phyloP scores from a whole-genome alignment of 2,797 vertebrate genomes.

The Myotis pilosus region DNA sequence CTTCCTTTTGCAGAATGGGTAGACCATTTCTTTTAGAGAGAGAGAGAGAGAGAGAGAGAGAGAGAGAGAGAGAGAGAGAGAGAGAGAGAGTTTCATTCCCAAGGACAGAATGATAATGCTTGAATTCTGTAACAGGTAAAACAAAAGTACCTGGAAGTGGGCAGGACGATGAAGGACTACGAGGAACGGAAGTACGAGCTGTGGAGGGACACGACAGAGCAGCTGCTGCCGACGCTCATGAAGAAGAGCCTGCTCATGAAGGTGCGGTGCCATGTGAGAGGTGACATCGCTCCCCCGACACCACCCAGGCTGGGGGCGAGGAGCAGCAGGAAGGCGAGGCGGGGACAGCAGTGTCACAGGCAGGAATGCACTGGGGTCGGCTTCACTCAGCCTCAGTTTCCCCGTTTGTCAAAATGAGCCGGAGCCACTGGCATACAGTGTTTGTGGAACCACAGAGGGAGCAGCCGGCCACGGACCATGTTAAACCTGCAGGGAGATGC shows the following conservation, averaged over 20 bases:
- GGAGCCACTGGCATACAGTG: fast-evolving
- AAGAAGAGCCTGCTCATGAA: conserved; percentile 87
- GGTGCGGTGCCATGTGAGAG: background rate
- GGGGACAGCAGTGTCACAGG: fast-evolving
- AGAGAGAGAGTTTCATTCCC: background rate
- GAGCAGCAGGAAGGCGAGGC: background rate
- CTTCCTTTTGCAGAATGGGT: background rate
- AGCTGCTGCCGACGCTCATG: conserved; percentile 85
- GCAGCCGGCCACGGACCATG: background rate
- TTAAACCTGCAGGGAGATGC: background rate
- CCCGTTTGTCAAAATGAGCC: background rate
- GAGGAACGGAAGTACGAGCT: conserved; percentile 84
- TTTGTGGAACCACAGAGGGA: fast-evolving
- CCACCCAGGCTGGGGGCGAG: background rate
- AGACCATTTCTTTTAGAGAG: background rate
- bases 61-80: background rate
- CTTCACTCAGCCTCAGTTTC: background rate
- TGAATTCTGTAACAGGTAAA: conserved; percentile 84
- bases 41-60: background rate
- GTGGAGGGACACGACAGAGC: conserved; percentile 86
- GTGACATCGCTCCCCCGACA: no score
- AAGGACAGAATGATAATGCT: background rate
- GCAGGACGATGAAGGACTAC: conserved; percentile 86
- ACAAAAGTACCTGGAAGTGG: conserved; percentile 87
- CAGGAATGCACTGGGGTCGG: fast-evolving